Evolutionary conservation across 2,888 invertebrate species (phyloP).

Genomic region (Lithophane socia): DNA sequence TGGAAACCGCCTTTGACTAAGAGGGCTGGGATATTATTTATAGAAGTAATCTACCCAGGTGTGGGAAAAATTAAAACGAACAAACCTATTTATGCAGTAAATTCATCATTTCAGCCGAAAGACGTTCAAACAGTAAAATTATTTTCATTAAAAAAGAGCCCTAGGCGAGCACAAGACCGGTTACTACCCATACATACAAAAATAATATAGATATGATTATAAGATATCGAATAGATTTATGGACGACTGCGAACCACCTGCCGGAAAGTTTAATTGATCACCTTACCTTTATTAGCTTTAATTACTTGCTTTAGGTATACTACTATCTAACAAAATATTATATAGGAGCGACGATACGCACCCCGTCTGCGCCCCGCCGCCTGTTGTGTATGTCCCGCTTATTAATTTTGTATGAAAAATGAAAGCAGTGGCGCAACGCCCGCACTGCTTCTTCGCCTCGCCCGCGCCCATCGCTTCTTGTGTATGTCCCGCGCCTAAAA

Average conservation of each 20-base stretch:
- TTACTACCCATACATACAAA: neutral
- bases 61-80: neutral
- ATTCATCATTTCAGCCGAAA: neutral
- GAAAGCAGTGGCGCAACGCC: too few species aligned
- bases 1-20: neutral
- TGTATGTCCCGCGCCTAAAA: too few species aligned
- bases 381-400: too few species aligned
- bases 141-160: neutral
- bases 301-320: neutral
- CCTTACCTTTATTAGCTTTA: neutral
- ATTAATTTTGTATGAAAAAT: too few species aligned
- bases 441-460: too few species aligned
- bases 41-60: neutral
- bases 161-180: neutral
- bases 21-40: neutral
- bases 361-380: too few species aligned
- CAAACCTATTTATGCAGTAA: neutral
- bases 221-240: slow-evolving; percentile 13
- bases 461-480: too few species aligned
- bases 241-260: too few species aligned
- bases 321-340: neutral
- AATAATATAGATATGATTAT: neutral
- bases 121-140: neutral
- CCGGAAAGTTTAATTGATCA: neutral
- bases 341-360: too few species aligned